Evolutionary conservation across 2,797 vertebrate genomes (phyloP).

Genomic region (Oreochromis grahami): DNA sequence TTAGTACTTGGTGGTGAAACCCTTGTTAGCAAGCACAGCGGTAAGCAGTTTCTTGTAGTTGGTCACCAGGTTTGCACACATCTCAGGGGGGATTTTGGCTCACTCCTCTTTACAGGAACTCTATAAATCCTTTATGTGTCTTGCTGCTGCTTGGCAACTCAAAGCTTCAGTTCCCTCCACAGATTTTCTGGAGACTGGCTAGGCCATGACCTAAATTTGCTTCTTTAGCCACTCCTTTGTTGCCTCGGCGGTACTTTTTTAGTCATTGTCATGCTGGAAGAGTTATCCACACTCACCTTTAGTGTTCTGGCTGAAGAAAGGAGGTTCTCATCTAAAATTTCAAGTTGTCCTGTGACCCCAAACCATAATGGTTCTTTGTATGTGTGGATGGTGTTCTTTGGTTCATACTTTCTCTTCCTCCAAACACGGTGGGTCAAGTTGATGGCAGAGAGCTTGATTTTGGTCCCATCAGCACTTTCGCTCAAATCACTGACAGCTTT

Average conservation of each 20-base stretch:
- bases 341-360: background rate
- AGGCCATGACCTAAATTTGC: background rate
- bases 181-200: background rate
- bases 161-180: background rate
- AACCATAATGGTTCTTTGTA: background rate
- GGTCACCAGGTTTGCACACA: background rate
- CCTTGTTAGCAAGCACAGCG: background rate
- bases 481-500: background rate
- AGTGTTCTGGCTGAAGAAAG: background rate
- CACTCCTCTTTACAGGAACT: no score
- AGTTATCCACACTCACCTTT: background rate
- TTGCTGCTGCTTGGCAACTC: no score
- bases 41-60: background rate
- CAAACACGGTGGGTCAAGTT: background rate
- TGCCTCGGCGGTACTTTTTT: rapidly evolving
- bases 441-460: background rate
- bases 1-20: background rate
- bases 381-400: background rate
- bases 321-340: background rate
- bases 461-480: background rate
- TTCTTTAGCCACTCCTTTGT: background rate
- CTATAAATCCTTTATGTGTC: no score
- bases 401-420: background rate
- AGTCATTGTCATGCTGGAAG: background rate
- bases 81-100: no score